phyloP scores from a whole-genome alignment of 2,888 invertebrate genomes.

The Synergus gifuensis region DNA sequence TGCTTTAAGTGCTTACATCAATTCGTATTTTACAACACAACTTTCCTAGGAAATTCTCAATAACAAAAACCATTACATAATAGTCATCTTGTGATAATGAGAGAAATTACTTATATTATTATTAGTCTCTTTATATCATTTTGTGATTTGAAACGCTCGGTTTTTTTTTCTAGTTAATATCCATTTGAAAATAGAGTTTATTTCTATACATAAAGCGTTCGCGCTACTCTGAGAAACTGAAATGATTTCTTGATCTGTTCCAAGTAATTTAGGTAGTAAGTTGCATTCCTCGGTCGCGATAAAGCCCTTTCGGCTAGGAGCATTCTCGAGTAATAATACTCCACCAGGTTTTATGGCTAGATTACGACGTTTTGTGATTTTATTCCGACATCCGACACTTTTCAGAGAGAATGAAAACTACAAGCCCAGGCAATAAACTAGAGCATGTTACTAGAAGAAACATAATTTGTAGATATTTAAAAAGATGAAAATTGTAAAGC shows the following conservation, averaged over 20 bases:
- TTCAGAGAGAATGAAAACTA: conserved; percentile 8
- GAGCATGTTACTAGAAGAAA: neutral
- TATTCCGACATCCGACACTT: conserved; percentile 17
- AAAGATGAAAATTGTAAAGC: no score
- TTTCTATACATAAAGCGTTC: neutral
- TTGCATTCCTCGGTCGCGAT: neutral
- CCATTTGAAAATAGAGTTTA: no score
- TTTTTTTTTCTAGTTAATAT: no score
- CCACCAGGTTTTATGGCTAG: conserved; percentile 3
- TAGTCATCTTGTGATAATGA: no score
- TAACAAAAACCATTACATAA: no score
- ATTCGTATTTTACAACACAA: neutral
- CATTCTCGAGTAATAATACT: conserved; percentile 31
- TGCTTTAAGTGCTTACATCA: neutral
- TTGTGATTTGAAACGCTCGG: no score
- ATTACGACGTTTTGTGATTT: conserved; percentile 14
- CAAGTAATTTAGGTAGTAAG: conserved; percentile 13
- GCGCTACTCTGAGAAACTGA: neutral
- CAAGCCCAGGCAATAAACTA: conserved; percentile 12
- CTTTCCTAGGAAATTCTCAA: no score
- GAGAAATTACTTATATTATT: no score
- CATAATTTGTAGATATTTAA: neutral
- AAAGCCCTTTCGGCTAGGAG: conserved; percentile 7
- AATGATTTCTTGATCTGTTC: conserved; percentile 18
- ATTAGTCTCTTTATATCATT: no score